Conservation (phyloP, 2,888 invertebrate species). For the Caenorhabditis sulstoni region DNA sequence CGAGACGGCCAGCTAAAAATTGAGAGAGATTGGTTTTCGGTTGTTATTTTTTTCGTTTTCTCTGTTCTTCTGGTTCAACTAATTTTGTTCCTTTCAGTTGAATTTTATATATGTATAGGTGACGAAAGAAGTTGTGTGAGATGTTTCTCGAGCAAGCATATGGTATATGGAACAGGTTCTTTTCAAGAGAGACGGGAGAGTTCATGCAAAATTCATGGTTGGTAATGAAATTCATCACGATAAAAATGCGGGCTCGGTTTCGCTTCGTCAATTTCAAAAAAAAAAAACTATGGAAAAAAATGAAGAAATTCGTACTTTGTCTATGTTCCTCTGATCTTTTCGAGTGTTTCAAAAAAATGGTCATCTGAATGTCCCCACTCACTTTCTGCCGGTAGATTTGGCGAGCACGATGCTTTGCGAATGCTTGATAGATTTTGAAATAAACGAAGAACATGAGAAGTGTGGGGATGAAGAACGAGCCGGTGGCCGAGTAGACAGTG, state of each 20-base stretch:
- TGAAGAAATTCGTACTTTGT: too few relatives aligned
- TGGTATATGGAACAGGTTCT: constrained; percentile 30
- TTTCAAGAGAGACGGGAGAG: constrained; percentile 7
- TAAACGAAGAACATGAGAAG: constrained; percentile 99
- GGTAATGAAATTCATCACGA: constrained; percentile 53
- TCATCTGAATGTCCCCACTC: constrained; percentile 28
- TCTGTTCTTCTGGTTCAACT: neutral
- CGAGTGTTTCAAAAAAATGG: too few relatives aligned
- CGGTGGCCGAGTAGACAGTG: constrained; percentile 81
- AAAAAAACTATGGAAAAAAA: neutral
- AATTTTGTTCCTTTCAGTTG: neutral
- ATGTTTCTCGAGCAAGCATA: constrained; percentile 35
- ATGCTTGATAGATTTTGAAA: constrained; percentile 90
- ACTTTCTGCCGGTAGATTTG: constrained; percentile 81
- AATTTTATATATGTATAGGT: neutral
- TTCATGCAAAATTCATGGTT: constrained; percentile 58
- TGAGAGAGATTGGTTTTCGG: constrained; percentile 24
- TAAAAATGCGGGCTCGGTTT: constrained; percentile 50
- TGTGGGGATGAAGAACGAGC: constrained; percentile 99
- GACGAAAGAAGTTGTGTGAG: constrained; percentile 11
- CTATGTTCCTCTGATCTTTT: too few relatives aligned
- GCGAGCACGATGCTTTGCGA: constrained; percentile 81
- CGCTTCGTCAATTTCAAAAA: constrained; percentile 35
- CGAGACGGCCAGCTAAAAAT: constrained; percentile 80
- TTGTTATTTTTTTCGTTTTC: neutral